Evolutionary conservation across 1,140 invertebrate species (phyloP).

Genomic region (Hestina assimilis): DNA sequence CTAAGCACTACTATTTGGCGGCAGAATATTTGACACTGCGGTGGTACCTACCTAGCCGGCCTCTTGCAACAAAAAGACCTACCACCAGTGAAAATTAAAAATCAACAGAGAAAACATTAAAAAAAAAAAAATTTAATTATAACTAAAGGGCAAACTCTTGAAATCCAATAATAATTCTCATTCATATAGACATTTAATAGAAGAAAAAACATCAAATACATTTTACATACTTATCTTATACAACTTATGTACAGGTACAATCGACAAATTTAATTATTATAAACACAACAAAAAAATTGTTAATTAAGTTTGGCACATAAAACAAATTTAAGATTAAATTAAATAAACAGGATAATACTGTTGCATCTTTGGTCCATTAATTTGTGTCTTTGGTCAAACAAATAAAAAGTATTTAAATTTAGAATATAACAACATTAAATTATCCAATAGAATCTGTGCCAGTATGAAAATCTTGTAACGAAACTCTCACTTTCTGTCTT

Average conservation of each 20-base stretch:
- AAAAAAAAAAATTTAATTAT: too few species aligned
- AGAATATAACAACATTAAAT: too few species aligned
- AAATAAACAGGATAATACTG: not conserved
- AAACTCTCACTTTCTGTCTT: too few species aligned
- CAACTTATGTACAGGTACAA: slow-evolving; percentile 18
- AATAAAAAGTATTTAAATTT: not conserved
- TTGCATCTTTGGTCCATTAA: slow-evolving; percentile 1
- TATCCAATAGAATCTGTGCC: too few species aligned
- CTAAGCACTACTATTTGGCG: too few species aligned
- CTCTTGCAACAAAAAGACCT: too few species aligned
- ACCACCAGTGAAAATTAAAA: too few species aligned
- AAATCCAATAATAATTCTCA: not conserved
- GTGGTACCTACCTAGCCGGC: too few species aligned
- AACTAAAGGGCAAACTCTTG: too few species aligned
- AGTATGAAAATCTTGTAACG: too few species aligned
- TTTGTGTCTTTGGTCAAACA: not conserved
- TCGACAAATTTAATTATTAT: not conserved
- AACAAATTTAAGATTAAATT: not conserved
- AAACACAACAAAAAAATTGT: not conserved
- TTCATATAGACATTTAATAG: slow-evolving; percentile 22
- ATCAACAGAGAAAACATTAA: too few species aligned
- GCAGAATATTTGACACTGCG: too few species aligned
- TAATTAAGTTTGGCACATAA: slow-evolving; percentile 18
- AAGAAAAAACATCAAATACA: slow-evolving; percentile 22
- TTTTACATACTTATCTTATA: slow-evolving; percentile 6